These are phyloP conservation scores for Drosophila picticornis DNA, from an alignment of 2,888 invertebrate species.

Conservation along the genomic window DNA sequence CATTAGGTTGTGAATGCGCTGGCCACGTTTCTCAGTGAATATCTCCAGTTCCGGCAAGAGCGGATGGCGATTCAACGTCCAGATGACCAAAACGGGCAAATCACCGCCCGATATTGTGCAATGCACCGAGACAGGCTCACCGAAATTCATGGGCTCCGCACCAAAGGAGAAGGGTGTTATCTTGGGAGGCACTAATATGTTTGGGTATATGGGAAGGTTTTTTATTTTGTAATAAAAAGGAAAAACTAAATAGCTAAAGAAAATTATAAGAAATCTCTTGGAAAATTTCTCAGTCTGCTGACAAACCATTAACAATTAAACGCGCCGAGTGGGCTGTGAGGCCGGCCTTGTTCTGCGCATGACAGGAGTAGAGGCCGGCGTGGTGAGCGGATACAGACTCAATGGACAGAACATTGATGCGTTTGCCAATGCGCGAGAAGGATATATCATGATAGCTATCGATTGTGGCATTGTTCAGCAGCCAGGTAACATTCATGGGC, in stretches of 20 bases:
- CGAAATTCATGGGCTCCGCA: conserved; percentile 89
- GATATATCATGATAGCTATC: conserved; percentile 85
- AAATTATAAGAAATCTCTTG: conserved; percentile 17
- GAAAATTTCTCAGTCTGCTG: not conserved
- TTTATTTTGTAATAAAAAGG: not conserved
- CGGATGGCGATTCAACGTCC: conserved; percentile 88
- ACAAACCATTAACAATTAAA: conserved; percentile 87
- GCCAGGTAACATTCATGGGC: conserved; percentile 89
- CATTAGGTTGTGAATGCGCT: conserved; percentile 87
- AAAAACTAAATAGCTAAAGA: conserved; percentile 10
- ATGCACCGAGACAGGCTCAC: conserved; percentile 87
- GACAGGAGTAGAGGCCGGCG: conserved; percentile 90
- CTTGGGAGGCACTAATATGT: conserved; percentile 82
- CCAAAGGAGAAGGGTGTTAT: conserved; percentile 92
- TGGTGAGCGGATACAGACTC: conserved; percentile 87
- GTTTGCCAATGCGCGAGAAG: conserved; percentile 87
- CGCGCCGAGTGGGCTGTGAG: conserved; percentile 87
- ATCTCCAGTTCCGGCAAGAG: conserved; percentile 83
- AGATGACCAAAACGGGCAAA: conserved; percentile 91
- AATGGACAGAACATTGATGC: conserved; percentile 88
- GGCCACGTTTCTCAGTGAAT: conserved; percentile 84
- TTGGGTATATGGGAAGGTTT: not conserved
- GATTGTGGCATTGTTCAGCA: conserved; percentile 85
- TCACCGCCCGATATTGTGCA: conserved; percentile 92
- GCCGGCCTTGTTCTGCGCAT: conserved; percentile 89